Evolutionary conservation across 2,888 invertebrate genomes (phyloP).

Genomic region (Amphiduros pacificus): DNA sequence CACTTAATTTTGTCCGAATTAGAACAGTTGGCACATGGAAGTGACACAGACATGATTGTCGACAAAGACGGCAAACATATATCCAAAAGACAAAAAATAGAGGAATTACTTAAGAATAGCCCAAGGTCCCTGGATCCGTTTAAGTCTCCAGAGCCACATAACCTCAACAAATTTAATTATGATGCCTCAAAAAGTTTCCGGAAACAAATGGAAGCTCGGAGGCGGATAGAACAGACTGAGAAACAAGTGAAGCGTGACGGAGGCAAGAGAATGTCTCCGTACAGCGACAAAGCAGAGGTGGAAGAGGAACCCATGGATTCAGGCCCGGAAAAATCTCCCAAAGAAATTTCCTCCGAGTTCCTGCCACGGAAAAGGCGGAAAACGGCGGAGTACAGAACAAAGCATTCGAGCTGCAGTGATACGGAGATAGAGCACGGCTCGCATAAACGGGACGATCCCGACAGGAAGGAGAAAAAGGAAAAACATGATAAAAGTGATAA

Average conservation of each 20-base stretch:
- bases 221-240: conserved; percentile 32
- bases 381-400: no score
- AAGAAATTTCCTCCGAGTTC: conserved; percentile 40
- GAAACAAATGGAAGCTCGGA: conserved; percentile 48
- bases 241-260: no score
- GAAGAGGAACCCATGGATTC: conserved; percentile 32
- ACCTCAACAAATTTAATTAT: no score
- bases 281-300: neutral
- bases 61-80: no score
- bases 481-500: no score
- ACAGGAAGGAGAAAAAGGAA: no score
- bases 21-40: conserved; percentile 37
- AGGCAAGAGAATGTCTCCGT: no score
- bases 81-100: no score
- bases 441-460: no score
- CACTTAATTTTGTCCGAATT: conserved; percentile 51
- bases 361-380: conserved; percentile 42
- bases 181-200: conserved; percentile 43
- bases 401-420: no score
- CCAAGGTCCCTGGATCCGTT: neutral
- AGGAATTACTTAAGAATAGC: no score
- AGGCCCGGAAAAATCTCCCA: conserved; percentile 33
- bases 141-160: neutral
- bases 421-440: no score
- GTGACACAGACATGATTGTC: neutral